These are phyloP conservation scores for Leucophora obtusa DNA, from an alignment of 2,888 invertebrate species.

Conservation along the genomic window DNA sequence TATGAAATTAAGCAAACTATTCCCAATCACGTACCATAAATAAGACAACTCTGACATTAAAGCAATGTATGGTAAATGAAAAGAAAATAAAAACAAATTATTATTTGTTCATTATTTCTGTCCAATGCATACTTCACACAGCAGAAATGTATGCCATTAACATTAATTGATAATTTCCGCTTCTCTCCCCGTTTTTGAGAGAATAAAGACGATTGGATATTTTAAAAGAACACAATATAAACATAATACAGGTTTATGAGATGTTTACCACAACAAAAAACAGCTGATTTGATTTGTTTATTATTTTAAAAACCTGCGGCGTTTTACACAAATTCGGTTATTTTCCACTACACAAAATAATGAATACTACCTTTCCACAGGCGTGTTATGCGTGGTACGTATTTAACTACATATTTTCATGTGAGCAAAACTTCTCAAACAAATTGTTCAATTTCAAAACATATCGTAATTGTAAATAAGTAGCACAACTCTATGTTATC, in stretches of 20 bases:
- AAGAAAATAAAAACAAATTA: conserved; percentile 2
- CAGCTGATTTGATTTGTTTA: conserved; percentile 4
- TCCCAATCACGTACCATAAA: neutral
- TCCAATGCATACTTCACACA: conserved; percentile 1
- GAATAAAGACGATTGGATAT: neutral
- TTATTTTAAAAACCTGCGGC: neutral
- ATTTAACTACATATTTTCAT: no score
- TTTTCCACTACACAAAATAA: conserved; percentile 29
- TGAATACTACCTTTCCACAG: no score
- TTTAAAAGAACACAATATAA: neutral
- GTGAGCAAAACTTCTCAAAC: no score
- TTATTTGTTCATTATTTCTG: neutral
- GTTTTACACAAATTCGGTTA: conserved; percentile 15
- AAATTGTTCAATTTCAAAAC: no score
- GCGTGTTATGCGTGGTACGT: no score
- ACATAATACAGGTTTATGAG: neutral
- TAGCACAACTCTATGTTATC: no score
- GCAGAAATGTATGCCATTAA: conserved; percentile 42
- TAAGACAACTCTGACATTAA: conserved; percentile 13
- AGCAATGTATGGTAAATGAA: neutral
- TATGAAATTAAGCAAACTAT: no score
- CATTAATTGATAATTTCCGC: conserved; percentile 11
- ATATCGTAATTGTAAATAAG: no score
- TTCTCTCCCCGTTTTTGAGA: neutral
- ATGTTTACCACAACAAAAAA: neutral